A percentile compares a stretch with the other conserved stretches of the same genome.
Conservation (phyloP, 2,888 invertebrate species). For the Cephalotes varians region DNA sequence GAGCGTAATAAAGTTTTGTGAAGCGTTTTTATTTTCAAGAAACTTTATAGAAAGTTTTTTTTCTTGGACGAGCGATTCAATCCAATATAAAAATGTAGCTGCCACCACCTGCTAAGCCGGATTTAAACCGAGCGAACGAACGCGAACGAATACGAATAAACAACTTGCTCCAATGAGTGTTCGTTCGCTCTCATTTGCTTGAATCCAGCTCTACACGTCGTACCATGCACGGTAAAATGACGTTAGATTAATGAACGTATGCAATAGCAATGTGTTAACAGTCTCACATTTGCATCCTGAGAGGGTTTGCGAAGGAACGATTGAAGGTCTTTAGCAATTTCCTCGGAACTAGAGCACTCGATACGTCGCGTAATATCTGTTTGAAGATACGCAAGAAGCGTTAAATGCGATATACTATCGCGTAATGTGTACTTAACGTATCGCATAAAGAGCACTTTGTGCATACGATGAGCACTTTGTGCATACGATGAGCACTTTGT, state of each 20-base stretch:
- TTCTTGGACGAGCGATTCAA: not conserved
- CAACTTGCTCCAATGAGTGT: not conserved
- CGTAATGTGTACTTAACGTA: not conserved
- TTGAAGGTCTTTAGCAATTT: conserved; percentile 14
- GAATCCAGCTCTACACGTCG: not conserved
- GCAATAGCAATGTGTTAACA: conserved; percentile 22
- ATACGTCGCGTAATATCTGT: conserved; percentile 23
- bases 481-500: not conserved
- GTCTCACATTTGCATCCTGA: conserved; percentile 8
- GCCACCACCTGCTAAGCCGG: not conserved
- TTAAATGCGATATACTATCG: conserved; percentile 18
- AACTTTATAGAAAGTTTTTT: conserved; percentile 1
- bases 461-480: conserved; percentile 11
- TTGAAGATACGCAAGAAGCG: conserved; percentile 18
- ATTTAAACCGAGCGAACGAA: not conserved
- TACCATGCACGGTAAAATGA: not conserved
- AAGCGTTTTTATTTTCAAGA: not conserved
- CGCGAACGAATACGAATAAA: not conserved
- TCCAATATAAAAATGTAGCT: conserved; percentile 9
- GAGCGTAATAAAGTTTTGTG: not conserved
- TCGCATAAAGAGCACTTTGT: conserved; percentile 17
- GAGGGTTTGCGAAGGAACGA: not conserved
- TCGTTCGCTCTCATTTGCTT: not conserved
- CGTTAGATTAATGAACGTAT: conserved; percentile 24
- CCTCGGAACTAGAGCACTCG: conserved; percentile 26